phyloP scores from a whole-genome alignment of 1,140 invertebrate genomes.

The Orussus abietinus region DNA sequence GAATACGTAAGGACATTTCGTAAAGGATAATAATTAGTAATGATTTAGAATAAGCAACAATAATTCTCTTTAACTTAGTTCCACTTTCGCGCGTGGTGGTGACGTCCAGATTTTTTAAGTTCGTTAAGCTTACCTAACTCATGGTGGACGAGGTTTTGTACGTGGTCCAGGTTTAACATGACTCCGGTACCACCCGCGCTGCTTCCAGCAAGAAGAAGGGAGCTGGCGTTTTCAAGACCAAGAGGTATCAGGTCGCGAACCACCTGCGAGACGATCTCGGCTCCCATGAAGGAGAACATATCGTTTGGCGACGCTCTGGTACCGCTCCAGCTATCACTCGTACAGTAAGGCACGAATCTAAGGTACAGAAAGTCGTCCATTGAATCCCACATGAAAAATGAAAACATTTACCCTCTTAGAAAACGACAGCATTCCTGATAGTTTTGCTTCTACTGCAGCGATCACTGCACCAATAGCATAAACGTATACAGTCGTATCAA shows the following conservation, averaged over 20 bases:
- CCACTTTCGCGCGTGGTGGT: too few relatives aligned
- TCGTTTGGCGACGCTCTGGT: slow-evolving; percentile 55
- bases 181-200: slow-evolving; percentile 91
- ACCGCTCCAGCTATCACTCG: slow-evolving; percentile 90
- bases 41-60: neutral
- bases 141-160: slow-evolving; percentile 66
- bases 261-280: slow-evolving; percentile 75
- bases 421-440: too few relatives aligned
- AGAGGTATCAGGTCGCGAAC: slow-evolving; percentile 66
- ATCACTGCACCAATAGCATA: slow-evolving; percentile 17
- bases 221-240: slow-evolving; percentile 60
- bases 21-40: too few relatives aligned
- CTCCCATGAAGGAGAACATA: slow-evolving; percentile 83
- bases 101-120: neutral
- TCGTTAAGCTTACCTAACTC: slow-evolving; percentile 43
- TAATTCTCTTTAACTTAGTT: too few relatives aligned
- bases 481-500: neutral
- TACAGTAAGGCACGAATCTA: slow-evolving; percentile 87
- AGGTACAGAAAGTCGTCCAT: slow-evolving; percentile 22
- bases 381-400: neutral
- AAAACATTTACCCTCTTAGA: too few relatives aligned
- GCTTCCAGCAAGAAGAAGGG: slow-evolving; percentile 79
- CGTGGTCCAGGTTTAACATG: slow-evolving; percentile 82
- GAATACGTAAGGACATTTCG: too few relatives aligned
- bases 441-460: too few relatives aligned